These are phyloP conservation scores for Callocephalon fimbriatum DNA, from an alignment of 2,113 vertebrate species.

Conservation along the genomic window DNA sequence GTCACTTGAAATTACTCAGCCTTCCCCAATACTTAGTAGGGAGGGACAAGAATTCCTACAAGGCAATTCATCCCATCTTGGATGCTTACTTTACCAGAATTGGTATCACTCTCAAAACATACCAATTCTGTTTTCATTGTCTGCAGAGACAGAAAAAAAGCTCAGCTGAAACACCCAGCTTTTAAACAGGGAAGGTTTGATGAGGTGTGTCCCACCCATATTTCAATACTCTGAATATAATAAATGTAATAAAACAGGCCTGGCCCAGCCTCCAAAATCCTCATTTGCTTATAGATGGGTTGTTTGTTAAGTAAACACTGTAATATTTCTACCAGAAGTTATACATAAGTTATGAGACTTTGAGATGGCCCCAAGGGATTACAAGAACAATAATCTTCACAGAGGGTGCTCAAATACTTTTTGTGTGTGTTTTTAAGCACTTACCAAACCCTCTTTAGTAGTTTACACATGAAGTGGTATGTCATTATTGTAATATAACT, in stretches of 20 bases:
- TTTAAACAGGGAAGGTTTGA: not conserved
- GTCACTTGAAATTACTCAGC: not conserved
- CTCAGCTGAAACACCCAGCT: not conserved
- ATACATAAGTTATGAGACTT: not conserved
- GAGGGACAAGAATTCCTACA: not conserved
- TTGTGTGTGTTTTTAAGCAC: not conserved
- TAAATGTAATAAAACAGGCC: not conserved
- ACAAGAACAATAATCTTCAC: not conserved
- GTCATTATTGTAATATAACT: not conserved
- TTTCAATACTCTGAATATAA: not conserved
- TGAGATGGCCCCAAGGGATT: not conserved
- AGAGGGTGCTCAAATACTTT: not conserved
- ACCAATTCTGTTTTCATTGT: not conserved
- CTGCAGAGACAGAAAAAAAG: not conserved
- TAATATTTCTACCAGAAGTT: not conserved
- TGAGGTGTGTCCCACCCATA: not conserved
- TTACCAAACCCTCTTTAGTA: not conserved
- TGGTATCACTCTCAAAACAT: not conserved
- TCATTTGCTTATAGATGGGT: rapidly evolving
- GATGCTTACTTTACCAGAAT: not conserved
- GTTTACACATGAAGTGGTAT: rapidly evolving
- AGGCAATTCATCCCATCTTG: not conserved
- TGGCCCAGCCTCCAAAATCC: not conserved
- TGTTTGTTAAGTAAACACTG: not conserved
- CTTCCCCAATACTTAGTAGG: not conserved